Evolutionary conservation across 2,888 invertebrate genomes (phyloP), one percentile per base, ranked within the genome.

Genomic region (Ennomos erosarius): DNA sequence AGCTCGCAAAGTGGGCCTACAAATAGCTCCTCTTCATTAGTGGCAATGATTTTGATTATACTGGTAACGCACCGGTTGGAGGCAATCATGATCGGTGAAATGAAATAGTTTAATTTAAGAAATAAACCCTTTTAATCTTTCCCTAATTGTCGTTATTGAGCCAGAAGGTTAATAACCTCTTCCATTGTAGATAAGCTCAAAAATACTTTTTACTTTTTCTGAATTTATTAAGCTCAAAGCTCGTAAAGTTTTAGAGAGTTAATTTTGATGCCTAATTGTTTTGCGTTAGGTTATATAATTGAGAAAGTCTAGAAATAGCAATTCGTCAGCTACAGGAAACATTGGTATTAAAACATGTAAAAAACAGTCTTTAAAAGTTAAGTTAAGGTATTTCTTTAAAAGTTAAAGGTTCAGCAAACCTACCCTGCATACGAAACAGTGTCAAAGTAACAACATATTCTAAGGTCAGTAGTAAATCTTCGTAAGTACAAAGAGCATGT

Each of bases 311-410:
- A 37, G 33, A 40, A 10, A 16, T 11, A 39, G 45, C 44, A 40
- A 51, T 42, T 26, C 26, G 34, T 8, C 8, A 48, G 13, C 10
- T 46, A 35, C 36, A 55, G 55, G 51, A 59, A 55, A 46, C 59
- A 59, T 59, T 50, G 13, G 35, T 51, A 55, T 59, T 59, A 51
- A 55, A 55, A 55, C 51, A 60, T 51, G 59, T 55, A 55, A 51
- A 39, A 51, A 59, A 44, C 43, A 55, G 47, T 51, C 26, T 26
- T 26, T 26, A 26, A 26, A 26, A 26, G 26, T 26, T 26, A 26
- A 26, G 26, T 26, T 26, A 26, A 55, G 59, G 55, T 55, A 55
- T 59, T 55, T 55, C 59, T 60, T 55, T 42, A 55, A 60, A 55
- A 60, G 55, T 60, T 55, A 51, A 55, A 60, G 59, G 51, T 52